Evolutionary conservation across 2,888 invertebrate genomes (phyloP), one percentile per base, ranked within the genome.

Genomic region (Lottia gigantea): DNA sequence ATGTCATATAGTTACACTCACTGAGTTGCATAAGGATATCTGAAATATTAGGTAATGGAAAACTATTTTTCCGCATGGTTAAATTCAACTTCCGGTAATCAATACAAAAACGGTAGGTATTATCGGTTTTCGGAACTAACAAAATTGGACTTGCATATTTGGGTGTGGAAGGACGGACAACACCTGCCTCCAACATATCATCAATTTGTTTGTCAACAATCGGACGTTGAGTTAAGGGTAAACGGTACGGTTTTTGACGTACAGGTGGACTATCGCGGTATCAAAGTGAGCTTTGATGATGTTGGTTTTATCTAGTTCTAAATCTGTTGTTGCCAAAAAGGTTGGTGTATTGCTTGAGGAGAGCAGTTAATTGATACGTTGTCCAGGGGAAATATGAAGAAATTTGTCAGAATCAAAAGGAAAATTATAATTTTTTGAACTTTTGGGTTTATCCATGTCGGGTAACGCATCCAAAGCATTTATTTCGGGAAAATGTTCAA

Each of bases 131-230:
- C 6, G 45, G 31, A 11, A 65, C 64, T n/a, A 65, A 65, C 15
- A 65, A 23, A 23, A 65, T 46, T 65, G 64, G 64, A n/a, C 19
- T 46, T 23, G 64, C 64, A 46, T 65, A 65, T n/a, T 65, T 40
- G 12, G 46, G 23, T 1, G 64, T 45, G 23, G 46, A 31, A 31
- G 31, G 31, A 31, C 31, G 2, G 6, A 31, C 6, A 6, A 31
- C 31, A 31, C 6, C 31, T 4, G 31, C 31, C 2, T 2, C 31
- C 31, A 31, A 31, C 31, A 31, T 31, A 31, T 31, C 31, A 31
- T 31, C 6, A 31, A 31, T 6, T 31, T 31, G 31, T 31, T 31
- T 31, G 2, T 31, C 31, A 6, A 31, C 19, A 25, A 46, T 46
- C 7, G 31, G 64, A 16, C 23, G 19, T 25, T 49, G 66, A 26